Conservation (phyloP, 1,140 invertebrate species). For the Polypedilum vanderplanki region DNA sequence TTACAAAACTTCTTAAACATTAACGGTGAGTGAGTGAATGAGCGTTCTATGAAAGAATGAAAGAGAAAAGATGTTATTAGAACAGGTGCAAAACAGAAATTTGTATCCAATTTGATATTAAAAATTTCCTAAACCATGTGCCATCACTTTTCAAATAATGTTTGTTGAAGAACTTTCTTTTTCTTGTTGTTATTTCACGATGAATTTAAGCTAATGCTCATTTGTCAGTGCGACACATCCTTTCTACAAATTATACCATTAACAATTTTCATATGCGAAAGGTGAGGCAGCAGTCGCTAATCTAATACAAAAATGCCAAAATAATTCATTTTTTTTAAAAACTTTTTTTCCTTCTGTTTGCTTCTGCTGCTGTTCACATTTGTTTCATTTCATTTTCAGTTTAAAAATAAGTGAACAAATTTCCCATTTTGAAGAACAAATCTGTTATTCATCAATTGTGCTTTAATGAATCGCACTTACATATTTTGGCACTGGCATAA, state of each 20-base stretch:
- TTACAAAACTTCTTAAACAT: conserved; percentile 21
- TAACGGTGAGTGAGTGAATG: background rate
- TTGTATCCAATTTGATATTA: conserved; percentile 27
- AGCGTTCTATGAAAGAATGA: background rate
- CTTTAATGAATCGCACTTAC: conserved; percentile 22
- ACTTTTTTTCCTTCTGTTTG: too few species aligned
- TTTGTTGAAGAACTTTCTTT: too few species aligned
- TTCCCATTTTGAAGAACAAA: background rate
- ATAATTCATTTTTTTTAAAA: background rate
- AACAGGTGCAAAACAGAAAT: conserved; percentile 28
- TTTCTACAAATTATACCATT: conserved; percentile 5
- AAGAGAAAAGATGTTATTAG: background rate
- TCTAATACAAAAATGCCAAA: background rate
- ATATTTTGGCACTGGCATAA: conserved; percentile 9
- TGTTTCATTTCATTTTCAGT: conserved; percentile 13
- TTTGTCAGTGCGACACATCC: background rate
- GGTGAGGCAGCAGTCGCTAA: too few species aligned
- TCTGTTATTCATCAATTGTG: conserved; percentile 21
- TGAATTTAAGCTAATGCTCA: background rate
- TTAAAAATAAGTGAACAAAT: background rate
- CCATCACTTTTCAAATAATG: background rate
- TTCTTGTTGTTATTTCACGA: too few species aligned
- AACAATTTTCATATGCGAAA: background rate
- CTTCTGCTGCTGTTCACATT: background rate
- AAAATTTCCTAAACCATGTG: conserved; percentile 23